phyloP scores from a whole-genome alignment of 2,797 vertebrate genomes.

The Fundulus diaphanus region DNA sequence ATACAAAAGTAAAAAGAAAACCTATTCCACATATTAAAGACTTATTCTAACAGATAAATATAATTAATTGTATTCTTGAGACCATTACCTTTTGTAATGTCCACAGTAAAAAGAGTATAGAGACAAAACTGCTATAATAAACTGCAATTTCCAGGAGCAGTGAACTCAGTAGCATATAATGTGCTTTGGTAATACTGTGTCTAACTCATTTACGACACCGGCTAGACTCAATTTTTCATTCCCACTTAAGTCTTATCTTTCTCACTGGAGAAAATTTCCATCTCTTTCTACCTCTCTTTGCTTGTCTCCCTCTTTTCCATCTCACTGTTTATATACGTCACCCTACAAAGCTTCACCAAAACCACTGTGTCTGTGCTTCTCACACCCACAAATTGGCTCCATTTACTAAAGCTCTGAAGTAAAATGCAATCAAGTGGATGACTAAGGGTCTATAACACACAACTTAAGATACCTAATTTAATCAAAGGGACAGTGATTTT shows the following conservation, averaged over 20 bases:
- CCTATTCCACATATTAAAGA: neutral
- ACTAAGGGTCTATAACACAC: slow-evolving; percentile 40
- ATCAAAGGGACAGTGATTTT: slow-evolving; percentile 66
- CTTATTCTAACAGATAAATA: neutral
- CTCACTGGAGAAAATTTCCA: slow-evolving; percentile 41
- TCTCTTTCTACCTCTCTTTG: slow-evolving; percentile 18
- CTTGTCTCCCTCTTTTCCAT: slow-evolving; percentile 14
- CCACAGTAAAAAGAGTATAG: neutral
- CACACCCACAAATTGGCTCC: slow-evolving; percentile 44
- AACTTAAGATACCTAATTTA: slow-evolving; percentile 63
- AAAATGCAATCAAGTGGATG: slow-evolving; percentile 64
- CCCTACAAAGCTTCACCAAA: slow-evolving; percentile 18
- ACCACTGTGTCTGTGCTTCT: slow-evolving; percentile 23
- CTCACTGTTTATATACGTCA: slow-evolving; percentile 48
- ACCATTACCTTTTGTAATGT: neutral
- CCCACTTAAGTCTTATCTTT: slow-evolving; percentile 51
- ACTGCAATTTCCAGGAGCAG: slow-evolving; percentile 40
- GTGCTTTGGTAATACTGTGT: slow-evolving; percentile 40
- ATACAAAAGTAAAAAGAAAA: neutral
- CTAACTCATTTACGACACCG: slow-evolving; percentile 45
- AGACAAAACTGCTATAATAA: slow-evolving; percentile 20
- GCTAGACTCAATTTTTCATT: slow-evolving; percentile 40
- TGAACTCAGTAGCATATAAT: slow-evolving; percentile 26
- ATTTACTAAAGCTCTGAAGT: slow-evolving; percentile 51
- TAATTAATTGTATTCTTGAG: neutral